Evolutionary conservation across 2,113 vertebrate genomes (phyloP).

Genomic region (Zapornia atra): DNA sequence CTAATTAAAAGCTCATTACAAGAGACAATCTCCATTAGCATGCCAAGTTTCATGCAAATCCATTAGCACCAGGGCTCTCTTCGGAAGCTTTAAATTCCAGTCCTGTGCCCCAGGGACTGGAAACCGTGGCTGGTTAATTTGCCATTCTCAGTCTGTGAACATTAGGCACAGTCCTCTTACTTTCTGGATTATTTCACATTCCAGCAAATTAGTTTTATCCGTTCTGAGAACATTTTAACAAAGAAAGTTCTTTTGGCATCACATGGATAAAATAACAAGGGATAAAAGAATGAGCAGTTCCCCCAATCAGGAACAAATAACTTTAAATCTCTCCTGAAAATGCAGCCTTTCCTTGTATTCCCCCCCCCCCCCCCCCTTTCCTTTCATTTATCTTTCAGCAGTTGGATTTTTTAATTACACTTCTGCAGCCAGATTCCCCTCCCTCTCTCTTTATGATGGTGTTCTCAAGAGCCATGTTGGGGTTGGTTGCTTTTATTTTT

Average conservation of each 20-base stretch:
- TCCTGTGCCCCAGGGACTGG: constrained; percentile 64
- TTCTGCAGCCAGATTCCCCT: constrained; percentile 38
- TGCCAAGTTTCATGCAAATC: constrained; percentile 76
- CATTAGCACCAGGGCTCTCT: constrained; percentile 65
- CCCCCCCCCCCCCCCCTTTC: background rate
- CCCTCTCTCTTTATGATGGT: constrained; percentile 31
- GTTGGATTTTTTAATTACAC: constrained; percentile 67
- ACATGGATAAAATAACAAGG: constrained; percentile 74
- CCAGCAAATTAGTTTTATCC: constrained; percentile 80
- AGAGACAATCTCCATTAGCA: constrained; percentile 75
- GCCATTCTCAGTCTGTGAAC: constrained; percentile 69
- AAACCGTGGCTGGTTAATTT: constrained; percentile 69
- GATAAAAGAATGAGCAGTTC: constrained; percentile 68
- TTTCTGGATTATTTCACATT: constrained; percentile 82
- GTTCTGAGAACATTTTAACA: constrained; percentile 76
- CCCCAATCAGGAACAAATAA: constrained; percentile 77
- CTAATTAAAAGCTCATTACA: constrained; percentile 83
- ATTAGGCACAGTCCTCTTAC: constrained; percentile 74
- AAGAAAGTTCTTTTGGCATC: constrained; percentile 78
- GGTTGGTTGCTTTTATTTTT: constrained; percentile 37
- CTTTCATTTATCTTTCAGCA: constrained; percentile 69
- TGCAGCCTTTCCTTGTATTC: constrained; percentile 69
- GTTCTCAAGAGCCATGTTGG: constrained; percentile 41
- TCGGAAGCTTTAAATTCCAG: constrained; percentile 72
- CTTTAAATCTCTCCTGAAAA: constrained; percentile 71